These are phyloP conservation scores for Limnephilus lunatus DNA, from an alignment of 2,888 invertebrate genomes.

Conservation along the genomic window DNA sequence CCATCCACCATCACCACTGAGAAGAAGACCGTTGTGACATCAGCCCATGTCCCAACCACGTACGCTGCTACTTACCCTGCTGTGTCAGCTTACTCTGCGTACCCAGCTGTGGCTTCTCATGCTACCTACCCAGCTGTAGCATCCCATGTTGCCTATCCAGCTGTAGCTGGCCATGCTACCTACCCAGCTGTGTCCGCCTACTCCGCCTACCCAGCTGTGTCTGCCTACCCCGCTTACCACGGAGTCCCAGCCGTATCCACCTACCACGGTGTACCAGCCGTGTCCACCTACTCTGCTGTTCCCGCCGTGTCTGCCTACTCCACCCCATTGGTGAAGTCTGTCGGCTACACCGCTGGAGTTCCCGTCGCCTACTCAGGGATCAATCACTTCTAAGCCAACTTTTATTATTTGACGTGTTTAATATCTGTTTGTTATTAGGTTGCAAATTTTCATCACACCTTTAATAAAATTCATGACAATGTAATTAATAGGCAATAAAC, in stretches of 20 bases:
- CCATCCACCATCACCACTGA: neutral
- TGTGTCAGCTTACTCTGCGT: conserved; percentile 54
- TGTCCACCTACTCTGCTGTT: conserved; percentile 61
- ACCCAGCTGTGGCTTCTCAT: conserved; percentile 62
- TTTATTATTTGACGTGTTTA: neutral
- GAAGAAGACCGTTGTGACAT: neutral
- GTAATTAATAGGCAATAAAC: neutral
- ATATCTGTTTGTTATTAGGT: neutral
- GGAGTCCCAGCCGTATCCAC: conserved; percentile 66
- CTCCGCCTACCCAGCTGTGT: conserved; percentile 35
- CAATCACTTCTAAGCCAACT: conserved; percentile 47
- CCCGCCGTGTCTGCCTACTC: conserved; percentile 35
- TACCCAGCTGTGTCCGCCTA: neutral
- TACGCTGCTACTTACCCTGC: neutral
- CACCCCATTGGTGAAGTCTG: neutral
- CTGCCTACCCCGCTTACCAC: conserved; percentile 71
- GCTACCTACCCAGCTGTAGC: conserved; percentile 66
- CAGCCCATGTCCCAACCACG: neutral
- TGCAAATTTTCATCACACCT: neutral
- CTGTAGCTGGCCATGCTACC: conserved; percentile 46
- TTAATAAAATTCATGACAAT: neutral
- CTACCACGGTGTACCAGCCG: conserved; percentile 47
- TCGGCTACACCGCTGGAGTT: conserved; percentile 67
- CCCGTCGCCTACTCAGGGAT: conserved; percentile 66
- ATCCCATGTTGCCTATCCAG: conserved; percentile 66